phyloP scores from a whole-genome alignment of 2,113 vertebrate species.

The Brachyhypopomus gauderio region DNA sequence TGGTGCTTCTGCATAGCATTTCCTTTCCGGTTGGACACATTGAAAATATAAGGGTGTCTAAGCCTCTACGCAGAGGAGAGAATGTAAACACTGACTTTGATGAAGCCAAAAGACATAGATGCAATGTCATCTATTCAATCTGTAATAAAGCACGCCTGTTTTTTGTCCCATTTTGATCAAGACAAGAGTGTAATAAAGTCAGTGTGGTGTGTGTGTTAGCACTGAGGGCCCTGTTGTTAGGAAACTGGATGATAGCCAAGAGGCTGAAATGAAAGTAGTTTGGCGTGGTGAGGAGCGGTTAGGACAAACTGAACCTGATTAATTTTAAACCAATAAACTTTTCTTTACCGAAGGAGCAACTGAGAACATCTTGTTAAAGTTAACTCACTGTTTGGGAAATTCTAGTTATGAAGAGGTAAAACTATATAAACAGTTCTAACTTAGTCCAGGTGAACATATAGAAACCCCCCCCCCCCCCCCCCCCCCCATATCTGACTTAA shows the following conservation, averaged over 20 bases:
- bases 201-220: conserved; percentile 56
- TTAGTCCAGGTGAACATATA: no score
- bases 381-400: no score
- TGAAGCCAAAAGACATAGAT: conserved; percentile 33
- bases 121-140: conserved; percentile 32
- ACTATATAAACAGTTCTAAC: no score
- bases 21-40: neutral
- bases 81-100: neutral
- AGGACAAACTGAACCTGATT: neutral
- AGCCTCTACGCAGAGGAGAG: neutral
- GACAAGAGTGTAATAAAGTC: conserved; percentile 58
- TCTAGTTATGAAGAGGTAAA: no score
- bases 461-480: no score
- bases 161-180: conserved; percentile 38
- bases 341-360: no score
- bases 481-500: no score
- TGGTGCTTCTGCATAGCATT: no score
- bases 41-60: neutral
- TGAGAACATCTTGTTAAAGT: no score
- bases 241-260: conserved; percentile 60
- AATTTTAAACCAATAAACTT: neutral
- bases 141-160: conserved; percentile 50
- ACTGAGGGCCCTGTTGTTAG: conserved; percentile 59
- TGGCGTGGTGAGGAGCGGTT: conserved; percentile 1
- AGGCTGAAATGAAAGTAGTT: conserved; percentile 42